Base-by-base conservation (phyloP, 2,888 invertebrate species). In the Hyalella azteca region DNA sequence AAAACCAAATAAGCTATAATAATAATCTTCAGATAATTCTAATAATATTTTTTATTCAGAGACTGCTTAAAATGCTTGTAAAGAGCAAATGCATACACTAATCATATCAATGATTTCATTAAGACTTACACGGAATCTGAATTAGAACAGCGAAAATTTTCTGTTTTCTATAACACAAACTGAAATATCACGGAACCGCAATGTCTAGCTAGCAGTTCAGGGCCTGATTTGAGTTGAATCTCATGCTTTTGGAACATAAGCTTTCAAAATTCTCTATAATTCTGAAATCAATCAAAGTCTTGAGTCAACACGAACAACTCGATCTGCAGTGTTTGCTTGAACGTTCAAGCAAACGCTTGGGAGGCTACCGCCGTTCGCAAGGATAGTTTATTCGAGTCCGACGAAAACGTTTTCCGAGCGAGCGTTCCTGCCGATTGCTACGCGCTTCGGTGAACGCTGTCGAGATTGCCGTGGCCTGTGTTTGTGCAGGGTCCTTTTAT, bases 401-500 rank as follows among this genome's bases (percentile, higher is more conserved):
- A 36, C 39, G 19, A 66, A 59, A 66, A 66, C 66, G 66, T 66
- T 66, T 66, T 66, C 66, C 66, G 66, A 15, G 66, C 66, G 29
- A 66, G 66, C 36, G 66, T 66, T 32, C 36, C 66, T 11, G 36
- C 32, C 66, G 66, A 66, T 66, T 66, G 66, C 36, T 66, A 19
- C 29, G 11, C 36, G 66, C 66, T 66, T 36, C 66, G n/a, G 15
- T 41, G 75, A 75, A 45, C 40, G 4, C 39, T 15, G 75, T 22
- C 40, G 41, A 45, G 75, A 75, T 45, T 75, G 75, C 66, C 66
- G 32, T n/a, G 66, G 66, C 39, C 36, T 41, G 75, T 75, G 40
- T 75, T 75, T 75, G 75, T 75, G 22, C 40, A 75, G 75, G 41
- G 40, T 75, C 45, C 75, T 75, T 75, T 75, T 75, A 75, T 75